A percentile compares a stretch with the other conserved stretches of the same genome.
These are phyloP conservation scores for Piprites chloris DNA, from an alignment of 2,113 vertebrate genomes.

Conservation along the genomic window DNA sequence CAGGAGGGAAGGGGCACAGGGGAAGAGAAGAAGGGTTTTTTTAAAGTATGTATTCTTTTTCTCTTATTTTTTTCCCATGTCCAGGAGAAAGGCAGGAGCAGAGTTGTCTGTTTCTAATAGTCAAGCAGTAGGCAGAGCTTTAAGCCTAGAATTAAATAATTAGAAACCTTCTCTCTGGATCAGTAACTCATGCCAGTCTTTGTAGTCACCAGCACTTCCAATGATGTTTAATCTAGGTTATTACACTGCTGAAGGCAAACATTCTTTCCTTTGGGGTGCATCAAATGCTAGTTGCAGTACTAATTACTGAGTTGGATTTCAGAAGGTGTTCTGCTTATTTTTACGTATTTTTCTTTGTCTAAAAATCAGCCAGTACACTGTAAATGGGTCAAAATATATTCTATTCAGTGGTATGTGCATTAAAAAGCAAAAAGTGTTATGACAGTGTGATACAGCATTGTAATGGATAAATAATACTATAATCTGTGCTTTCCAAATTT, in stretches of 20 bases:
- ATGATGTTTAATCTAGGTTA: neutral
- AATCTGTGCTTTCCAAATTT: neutral
- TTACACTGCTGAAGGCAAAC: neutral
- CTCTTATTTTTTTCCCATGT: neutral
- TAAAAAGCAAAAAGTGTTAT: neutral
- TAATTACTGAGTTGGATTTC: neutral
- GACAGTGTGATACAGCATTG: neutral
- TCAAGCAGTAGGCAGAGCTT: neutral
- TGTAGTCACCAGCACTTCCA: neutral
- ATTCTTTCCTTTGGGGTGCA: neutral
- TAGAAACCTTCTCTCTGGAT: neutral
- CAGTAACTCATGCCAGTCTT: neutral
- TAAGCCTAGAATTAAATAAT: neutral
- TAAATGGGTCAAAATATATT: neutral
- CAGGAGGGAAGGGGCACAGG: neutral
- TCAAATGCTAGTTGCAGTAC: neutral
- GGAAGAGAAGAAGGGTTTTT: neutral
- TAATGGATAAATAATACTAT: neutral
- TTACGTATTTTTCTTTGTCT: neutral
- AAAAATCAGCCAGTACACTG: neutral
- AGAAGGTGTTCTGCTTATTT: neutral
- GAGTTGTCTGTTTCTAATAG: neutral
- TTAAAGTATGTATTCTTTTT: neutral
- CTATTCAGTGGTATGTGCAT: fast-evolving
- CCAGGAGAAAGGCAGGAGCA: neutral